Conservation (phyloP, 1,140 invertebrate species). For the Lethrus apterus region DNA sequence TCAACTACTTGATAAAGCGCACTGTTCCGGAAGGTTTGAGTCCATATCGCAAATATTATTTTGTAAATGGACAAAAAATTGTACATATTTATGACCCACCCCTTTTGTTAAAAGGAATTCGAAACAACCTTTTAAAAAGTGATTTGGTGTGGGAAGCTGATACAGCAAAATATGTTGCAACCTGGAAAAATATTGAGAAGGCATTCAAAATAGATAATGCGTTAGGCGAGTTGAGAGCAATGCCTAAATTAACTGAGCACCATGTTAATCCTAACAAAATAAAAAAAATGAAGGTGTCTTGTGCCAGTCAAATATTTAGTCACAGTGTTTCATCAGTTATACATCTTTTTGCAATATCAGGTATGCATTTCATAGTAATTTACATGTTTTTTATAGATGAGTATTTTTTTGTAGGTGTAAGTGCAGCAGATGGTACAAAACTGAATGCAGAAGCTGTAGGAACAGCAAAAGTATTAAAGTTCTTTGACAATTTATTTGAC, state of each 20-base stretch:
- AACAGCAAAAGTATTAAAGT: constrained; percentile 9
- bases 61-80: constrained; percentile 14
- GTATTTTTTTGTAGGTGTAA: no score
- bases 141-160: constrained; percentile 19
- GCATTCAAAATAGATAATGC: background rate
- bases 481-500: constrained; percentile 8
- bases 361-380: background rate
- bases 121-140: constrained; percentile 31
- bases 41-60: background rate
- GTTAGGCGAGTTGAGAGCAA: background rate
- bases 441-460: background rate
- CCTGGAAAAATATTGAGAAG: constrained; percentile 15
- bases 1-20: constrained; percentile 21
- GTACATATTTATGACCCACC: constrained; percentile 28
- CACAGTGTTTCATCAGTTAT: constrained; percentile 3
- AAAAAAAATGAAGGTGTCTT: constrained; percentile 5
- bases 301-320: constrained; percentile 8
- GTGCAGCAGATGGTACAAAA: no score
- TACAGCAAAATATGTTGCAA: constrained; percentile 8
- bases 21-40: background rate
- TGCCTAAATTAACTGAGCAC: background rate
- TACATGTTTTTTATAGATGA: background rate
- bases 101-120: constrained; percentile 29
- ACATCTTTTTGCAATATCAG: background rate
- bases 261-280: constrained; percentile 5